phyloP scores from a whole-genome alignment of 1,140 invertebrate genomes.

The Brachionus angularis region DNA sequence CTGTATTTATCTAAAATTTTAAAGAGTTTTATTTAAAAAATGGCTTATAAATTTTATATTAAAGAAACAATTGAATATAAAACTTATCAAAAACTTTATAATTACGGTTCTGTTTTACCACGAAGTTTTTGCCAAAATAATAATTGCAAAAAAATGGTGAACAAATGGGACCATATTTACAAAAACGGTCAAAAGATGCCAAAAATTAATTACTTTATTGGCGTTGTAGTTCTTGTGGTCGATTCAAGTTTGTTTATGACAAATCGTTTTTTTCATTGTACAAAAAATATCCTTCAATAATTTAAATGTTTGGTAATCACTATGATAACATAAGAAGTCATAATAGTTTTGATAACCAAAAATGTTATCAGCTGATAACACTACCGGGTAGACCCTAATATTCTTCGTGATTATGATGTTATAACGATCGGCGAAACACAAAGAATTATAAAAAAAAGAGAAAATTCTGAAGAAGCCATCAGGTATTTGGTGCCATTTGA shows the following conservation, averaged over 20 bases:
- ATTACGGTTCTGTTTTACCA: too few relatives aligned
- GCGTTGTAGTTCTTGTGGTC: neutral
- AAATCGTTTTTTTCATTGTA: neutral
- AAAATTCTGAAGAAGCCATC: neutral
- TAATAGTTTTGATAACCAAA: neutral
- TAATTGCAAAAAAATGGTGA: neutral
- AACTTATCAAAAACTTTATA: too few relatives aligned
- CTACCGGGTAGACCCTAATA: constrained; percentile 1
- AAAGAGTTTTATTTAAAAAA: too few relatives aligned
- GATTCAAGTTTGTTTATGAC: neutral
- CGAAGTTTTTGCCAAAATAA: neutral
- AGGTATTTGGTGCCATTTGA: constrained; percentile 2
- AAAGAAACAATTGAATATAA: too few relatives aligned
- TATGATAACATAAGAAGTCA: neutral
- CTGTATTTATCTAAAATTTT: too few relatives aligned
- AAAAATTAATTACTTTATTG: constrained; percentile 7
- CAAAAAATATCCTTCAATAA: neutral
- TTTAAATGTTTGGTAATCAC: constrained; percentile 15
- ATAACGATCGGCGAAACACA: neutral
- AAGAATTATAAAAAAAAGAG: constrained; percentile 1
- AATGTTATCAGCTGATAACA: constrained; percentile 6
- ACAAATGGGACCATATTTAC: neutral
- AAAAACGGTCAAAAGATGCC: neutral
- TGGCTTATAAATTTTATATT: too few relatives aligned
- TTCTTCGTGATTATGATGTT: neutral